phyloP scores from a whole-genome alignment of 2,797 vertebrate species.

The Telmatherina bonti region DNA sequence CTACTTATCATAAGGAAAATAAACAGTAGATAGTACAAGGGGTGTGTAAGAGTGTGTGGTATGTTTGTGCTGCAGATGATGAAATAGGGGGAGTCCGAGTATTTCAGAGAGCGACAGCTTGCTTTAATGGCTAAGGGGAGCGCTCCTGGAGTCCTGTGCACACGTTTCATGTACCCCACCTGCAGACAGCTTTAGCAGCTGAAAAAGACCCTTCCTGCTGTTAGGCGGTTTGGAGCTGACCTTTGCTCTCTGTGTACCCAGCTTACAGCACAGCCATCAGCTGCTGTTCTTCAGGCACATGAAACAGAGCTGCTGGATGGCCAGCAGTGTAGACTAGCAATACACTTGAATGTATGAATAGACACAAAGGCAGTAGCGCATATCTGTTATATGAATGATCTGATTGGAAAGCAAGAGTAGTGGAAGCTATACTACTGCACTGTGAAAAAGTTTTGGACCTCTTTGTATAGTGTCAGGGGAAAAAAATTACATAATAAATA shows the following conservation, averaged over 20 bases:
- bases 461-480: neutral
- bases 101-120: slow-evolving; percentile 45
- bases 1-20: slow-evolving; percentile 3
- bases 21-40: neutral
- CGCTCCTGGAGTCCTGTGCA: slow-evolving; percentile 52
- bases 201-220: slow-evolving; percentile 79
- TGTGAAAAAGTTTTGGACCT: neutral
- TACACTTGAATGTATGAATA: slow-evolving; percentile 44
- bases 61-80: slow-evolving; percentile 22
- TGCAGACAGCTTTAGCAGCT: slow-evolving; percentile 53
- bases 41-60: slow-evolving; percentile 6
- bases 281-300: slow-evolving; percentile 65
- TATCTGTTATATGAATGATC: slow-evolving; percentile 13
- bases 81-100: slow-evolving; percentile 20
- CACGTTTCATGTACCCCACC: slow-evolving; percentile 75
- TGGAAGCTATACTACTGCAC: neutral
- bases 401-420: slow-evolving; percentile 9
- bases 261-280: slow-evolving; percentile 62
- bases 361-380: slow-evolving; percentile 34
- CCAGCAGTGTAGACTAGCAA: slow-evolving; percentile 24
- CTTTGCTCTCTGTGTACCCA: slow-evolving; percentile 83
- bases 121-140: slow-evolving; percentile 58
- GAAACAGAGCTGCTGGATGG: slow-evolving; percentile 64
- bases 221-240: slow-evolving; percentile 75
- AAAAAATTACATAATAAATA: too few relatives aligned